Base-by-base conservation (phyloP, 2,888 invertebrate species). In the Busseola fusca region DNA sequence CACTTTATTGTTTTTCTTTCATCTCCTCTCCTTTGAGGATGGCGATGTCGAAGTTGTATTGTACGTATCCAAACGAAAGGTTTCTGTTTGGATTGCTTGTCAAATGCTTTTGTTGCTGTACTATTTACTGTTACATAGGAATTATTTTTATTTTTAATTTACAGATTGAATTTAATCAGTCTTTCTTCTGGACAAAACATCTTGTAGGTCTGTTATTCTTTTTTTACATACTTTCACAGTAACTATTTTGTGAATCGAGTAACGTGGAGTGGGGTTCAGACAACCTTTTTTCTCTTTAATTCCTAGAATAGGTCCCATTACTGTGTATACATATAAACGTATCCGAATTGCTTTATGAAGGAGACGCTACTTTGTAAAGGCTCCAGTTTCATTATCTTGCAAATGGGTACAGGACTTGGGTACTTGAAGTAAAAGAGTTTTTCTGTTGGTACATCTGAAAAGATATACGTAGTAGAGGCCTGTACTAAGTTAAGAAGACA, bases 1-100 rank as follows among this genome's bases (percentile, higher is more conserved):
- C 93, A 92, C 89, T 93, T 94, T 91, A 91, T 92, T 94, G 93
- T 94, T 94, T 92, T 94, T 92, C 92, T 94, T 94, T 93, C 93
- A 92, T 93, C 91, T 89, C 81, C 86, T 89, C 77, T 83, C 88
- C 89, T 92, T 92, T 91, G 90, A 89, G 87, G 81, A 84, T 83
- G 84, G 77, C 80, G 75, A 75, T 77, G 84, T 81, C 87, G 82
- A 89, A 89, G 84, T 90, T 87, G 82, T 81, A 73, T 86, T 87
- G 83, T 80, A 74, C 79, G 82, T 88, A 87, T 87, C 84, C 74
- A 85, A 90, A 87, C 83, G 80, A 82, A 88, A 87, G 83, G 85
- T 86, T 87, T 85, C 86, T 80, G 70, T 80, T 79, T 82, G 72
- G 76, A 87, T 87, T 86, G 80, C 85, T 84, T 77, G 78, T 79